phyloP scores from a whole-genome alignment of 2,888 invertebrate species.

The Helobdella robusta region DNA sequence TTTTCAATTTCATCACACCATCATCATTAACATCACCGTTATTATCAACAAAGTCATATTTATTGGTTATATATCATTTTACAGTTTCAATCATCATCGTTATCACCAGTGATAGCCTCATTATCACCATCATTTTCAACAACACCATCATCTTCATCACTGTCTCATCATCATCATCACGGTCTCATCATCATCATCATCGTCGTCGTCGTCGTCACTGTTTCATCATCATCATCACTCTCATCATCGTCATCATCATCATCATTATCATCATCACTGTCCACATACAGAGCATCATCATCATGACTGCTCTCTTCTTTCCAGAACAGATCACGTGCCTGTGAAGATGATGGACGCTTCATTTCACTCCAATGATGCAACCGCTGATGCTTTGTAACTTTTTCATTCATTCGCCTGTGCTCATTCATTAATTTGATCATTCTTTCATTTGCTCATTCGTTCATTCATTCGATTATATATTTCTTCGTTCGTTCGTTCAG shows the following conservation, averaged over 20 bases:
- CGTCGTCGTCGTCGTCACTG: neutral
- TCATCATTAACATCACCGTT: no score
- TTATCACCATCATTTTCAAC: neutral
- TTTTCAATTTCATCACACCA: no score
- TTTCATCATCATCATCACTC: neutral
- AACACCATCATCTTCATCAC: neutral
- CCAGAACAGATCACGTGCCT: neutral
- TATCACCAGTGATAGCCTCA: no score
- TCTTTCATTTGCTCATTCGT: neutral
- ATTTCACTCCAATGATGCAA: neutral
- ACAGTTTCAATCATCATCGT: no score
- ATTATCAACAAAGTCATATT: no score
- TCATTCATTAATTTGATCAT: neutral
- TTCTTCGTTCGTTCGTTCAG: neutral
- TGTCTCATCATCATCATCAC: neutral
- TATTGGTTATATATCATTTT: no score
- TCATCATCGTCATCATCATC: neutral
- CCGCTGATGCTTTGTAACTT: neutral
- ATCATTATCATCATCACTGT: conserved; percentile 1
- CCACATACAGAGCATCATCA: neutral
- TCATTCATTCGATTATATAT: neutral
- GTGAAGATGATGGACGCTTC: neutral
- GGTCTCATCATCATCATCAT: neutral
- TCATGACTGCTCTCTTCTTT: no score
- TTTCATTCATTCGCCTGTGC: neutral